A percentile compares a stretch with the other conserved stretches of the same genome.
phyloP scores from a whole-genome alignment of 2,797 vertebrate genomes.

The Phaenicophaeus curvirostris region DNA sequence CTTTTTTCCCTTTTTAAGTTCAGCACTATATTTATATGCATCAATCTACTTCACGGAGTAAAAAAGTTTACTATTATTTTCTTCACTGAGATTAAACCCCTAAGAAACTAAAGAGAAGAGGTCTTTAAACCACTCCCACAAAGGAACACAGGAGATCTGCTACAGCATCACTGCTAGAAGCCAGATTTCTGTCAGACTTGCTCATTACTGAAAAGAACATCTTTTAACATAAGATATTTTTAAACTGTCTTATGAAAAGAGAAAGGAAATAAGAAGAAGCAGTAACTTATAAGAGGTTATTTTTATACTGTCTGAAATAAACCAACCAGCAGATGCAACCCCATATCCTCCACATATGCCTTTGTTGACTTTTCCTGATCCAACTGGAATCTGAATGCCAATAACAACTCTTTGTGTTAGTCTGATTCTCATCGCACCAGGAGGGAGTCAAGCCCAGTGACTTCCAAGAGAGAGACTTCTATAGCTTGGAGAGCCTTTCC shows the following conservation, averaged over 20 bases:
- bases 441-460: background rate
- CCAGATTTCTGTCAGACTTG: background rate
- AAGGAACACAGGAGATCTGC: background rate
- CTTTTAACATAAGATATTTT: background rate
- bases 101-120: background rate
- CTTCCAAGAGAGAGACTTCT: background rate
- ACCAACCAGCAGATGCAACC: accelerated
- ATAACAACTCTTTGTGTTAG: background rate
- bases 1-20: background rate
- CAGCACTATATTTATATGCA: background rate
- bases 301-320: background rate
- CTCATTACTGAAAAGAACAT: background rate
- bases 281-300: background rate
- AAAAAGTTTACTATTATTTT: background rate
- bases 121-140: background rate
- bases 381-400: background rate
- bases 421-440: background rate
- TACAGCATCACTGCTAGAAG: background rate
- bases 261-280: background rate
- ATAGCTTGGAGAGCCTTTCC: background rate
- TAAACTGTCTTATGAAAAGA: background rate
- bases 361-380: background rate
- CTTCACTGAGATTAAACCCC: background rate
- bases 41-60: background rate
- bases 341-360: background rate